A percentile compares a stretch with the other conserved stretches of the same genome.
These are phyloP conservation scores for Oeneis ivallda DNA, from an alignment of 2,888 invertebrate genomes.

Conservation along the genomic window DNA sequence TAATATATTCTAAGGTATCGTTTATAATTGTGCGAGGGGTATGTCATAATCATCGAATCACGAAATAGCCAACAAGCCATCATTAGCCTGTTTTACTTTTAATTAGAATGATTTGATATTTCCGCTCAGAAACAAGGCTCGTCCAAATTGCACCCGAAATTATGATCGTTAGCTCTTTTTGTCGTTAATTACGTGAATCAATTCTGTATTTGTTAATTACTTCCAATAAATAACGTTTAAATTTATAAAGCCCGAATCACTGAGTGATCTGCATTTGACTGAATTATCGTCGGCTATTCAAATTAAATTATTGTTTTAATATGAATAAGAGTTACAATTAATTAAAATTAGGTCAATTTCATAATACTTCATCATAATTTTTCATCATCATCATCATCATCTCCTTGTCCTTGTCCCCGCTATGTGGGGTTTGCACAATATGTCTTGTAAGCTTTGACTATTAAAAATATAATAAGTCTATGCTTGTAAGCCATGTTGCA, in stretches of 20 bases:
- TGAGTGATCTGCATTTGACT: slow-evolving; percentile 19
- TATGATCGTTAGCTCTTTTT: slow-evolving; percentile 38
- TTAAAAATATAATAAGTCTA: too few species aligned
- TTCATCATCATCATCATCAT: too few species aligned
- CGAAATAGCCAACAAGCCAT: slow-evolving; percentile 59
- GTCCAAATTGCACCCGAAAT: slow-evolving; percentile 46
- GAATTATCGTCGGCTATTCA: slow-evolving; percentile 12
- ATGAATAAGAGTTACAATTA: slow-evolving; percentile 3
- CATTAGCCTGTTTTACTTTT: slow-evolving; percentile 58
- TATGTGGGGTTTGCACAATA: too few species aligned
- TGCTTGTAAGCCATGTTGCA: too few species aligned
- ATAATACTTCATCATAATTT: background rate
- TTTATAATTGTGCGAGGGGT: slow-evolving; percentile 12
- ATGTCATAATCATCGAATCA: slow-evolving; percentile 49
- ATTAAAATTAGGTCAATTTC: background rate
- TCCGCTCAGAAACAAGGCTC: slow-evolving; percentile 54
- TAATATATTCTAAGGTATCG: background rate
- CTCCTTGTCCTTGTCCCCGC: too few species aligned
- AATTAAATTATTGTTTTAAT: slow-evolving; percentile 6
- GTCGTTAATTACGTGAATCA: slow-evolving; percentile 35
- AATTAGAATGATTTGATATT: slow-evolving; percentile 67
- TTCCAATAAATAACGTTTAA: slow-evolving; percentile 27
- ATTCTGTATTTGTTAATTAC: slow-evolving; percentile 33
- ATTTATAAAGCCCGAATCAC: slow-evolving; percentile 19
- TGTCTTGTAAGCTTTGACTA: too few species aligned